Evolutionary conservation across 2,797 vertebrate genomes (phyloP).

Genomic region (Bradypodion ventrale): DNA sequence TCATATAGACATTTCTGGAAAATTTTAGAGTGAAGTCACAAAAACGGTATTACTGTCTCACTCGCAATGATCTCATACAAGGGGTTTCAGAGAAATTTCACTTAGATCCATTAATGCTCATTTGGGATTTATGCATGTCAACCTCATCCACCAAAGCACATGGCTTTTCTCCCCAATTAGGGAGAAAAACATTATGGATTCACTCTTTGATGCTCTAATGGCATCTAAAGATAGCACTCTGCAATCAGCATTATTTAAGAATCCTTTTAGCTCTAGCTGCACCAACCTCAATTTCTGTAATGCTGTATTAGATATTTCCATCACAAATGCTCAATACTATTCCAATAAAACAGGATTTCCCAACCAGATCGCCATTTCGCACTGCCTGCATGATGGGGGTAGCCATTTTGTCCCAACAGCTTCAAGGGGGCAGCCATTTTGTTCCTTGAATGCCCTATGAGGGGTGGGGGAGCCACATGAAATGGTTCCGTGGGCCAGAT

Average conservation of each 20-base stretch:
- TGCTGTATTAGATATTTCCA: conserved; percentile 53
- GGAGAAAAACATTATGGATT: not conserved
- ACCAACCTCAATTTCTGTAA: conserved; percentile 45
- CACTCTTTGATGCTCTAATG: conserved; percentile 28
- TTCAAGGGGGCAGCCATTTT: too few relatives aligned
- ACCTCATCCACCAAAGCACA: not conserved
- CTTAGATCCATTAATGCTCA: not conserved
- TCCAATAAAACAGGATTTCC: too few relatives aligned
- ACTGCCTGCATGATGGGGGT: too few relatives aligned
- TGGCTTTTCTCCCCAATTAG: not conserved
- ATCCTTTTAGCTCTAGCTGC: conserved; percentile 22
- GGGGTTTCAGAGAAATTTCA: not conserved
- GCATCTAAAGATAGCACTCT: conserved; percentile 56
- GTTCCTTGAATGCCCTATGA: too few relatives aligned
- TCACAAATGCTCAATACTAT: conserved; percentile 47
- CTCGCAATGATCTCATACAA: conserved; percentile 5
- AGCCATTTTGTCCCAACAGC: too few relatives aligned
- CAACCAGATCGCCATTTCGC: too few relatives aligned
- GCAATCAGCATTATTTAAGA: conserved; percentile 54
- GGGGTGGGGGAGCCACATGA: too few relatives aligned
- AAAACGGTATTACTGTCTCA: not conserved
- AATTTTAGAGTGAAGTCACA: not conserved
- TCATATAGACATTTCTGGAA: not conserved
- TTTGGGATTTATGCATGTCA: conserved; percentile 5
- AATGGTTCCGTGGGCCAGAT: too few relatives aligned